phyloP scores from a whole-genome alignment of 1,140 invertebrate species.

The Diorhabda sublineata region DNA sequence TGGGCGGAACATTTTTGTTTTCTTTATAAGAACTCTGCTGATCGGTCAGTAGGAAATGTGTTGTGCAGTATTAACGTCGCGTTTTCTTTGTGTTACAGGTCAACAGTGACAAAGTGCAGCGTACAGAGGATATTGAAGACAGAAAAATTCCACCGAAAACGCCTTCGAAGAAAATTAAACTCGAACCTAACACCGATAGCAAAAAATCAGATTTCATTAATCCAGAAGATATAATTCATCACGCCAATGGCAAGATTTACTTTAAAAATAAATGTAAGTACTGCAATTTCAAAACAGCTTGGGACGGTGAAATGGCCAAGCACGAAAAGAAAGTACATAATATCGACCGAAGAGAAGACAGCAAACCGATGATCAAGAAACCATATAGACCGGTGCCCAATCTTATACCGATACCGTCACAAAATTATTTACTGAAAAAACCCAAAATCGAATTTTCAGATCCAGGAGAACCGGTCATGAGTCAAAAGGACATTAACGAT shows the following conservation, averaged over 20 bases:
- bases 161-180: slow-evolving; percentile 19
- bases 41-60: neutral
- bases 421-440: slow-evolving; percentile 30
- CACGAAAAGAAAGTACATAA: slow-evolving; percentile 53
- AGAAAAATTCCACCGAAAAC: slow-evolving; percentile 38
- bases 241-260: slow-evolving; percentile 50
- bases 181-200: slow-evolving; percentile 9
- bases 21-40: slow-evolving; percentile 11
- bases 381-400: slow-evolving; percentile 62
- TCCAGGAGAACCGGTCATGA: slow-evolving; percentile 38
- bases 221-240: slow-evolving; percentile 50
- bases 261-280: slow-evolving; percentile 46
- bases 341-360: slow-evolving; percentile 39
- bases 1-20: slow-evolving; percentile 27
- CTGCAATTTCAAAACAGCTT: slow-evolving; percentile 46
- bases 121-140: slow-evolving; percentile 40
- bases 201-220: slow-evolving; percentile 49
- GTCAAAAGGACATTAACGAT: slow-evolving; percentile 48
- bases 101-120: slow-evolving; percentile 26
- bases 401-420: slow-evolving; percentile 59
- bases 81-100: slow-evolving; percentile 26
- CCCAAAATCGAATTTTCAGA: slow-evolving; percentile 16
- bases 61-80: slow-evolving; percentile 9
- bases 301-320: slow-evolving; percentile 54
- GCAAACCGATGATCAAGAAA: slow-evolving; percentile 46